A percentile compares a stretch with the other conserved stretches of the same genome.
Evolutionary conservation across 2,113 vertebrate genomes (phyloP).

Genomic region (zebrafish (Danio rerio)): GRCz12tu NC_133189.1:32272001-32272500

Average conservation of each 20-base stretch:
- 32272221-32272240: not conserved
- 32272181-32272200: not conserved
- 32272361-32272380: no score
- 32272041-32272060: conserved; percentile 48
- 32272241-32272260: not conserved
- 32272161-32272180: conserved; percentile 42
- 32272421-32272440: no score
- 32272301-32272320: not conserved
- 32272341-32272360: no score
- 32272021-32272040: conserved; percentile 55
- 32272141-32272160: conserved; percentile 46
- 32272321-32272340: not conserved
- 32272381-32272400: not conserved
- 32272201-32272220: not conserved
- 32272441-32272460: not conserved
- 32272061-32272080: conserved; percentile 40
- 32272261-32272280: not conserved
- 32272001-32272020: conserved; percentile 47
- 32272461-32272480: conserved; percentile 14
- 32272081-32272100: conserved; percentile 63
- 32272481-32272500: conserved; percentile 9
- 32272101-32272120: conserved; percentile 47
- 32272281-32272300: not conserved
- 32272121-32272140: conserved; percentile 62
- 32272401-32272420: no score